These are phyloP conservation scores for Syngnathus rostellatus DNA, from an alignment of 2,797 vertebrate species.

Conservation along the genomic window DNA sequence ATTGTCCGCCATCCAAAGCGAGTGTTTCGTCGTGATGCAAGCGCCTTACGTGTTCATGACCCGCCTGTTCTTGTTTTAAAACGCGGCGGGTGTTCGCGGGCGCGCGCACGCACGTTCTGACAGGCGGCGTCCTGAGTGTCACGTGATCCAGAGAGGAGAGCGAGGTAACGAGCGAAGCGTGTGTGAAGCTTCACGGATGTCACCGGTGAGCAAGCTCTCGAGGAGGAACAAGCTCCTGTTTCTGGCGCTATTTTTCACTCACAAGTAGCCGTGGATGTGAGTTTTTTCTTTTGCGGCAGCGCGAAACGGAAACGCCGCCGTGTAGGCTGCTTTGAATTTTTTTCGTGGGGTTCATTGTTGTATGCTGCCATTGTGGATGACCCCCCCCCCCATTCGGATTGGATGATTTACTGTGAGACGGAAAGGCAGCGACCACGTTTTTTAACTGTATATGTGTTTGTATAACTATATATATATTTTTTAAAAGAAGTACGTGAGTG, in stretches of 20 bases:
- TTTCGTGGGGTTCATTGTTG: constrained; percentile 5
- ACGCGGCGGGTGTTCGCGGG: background rate
- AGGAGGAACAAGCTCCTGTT: constrained; percentile 8
- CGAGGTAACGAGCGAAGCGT: constrained; percentile 39
- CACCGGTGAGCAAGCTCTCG: constrained; percentile 18
- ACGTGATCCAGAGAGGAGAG: constrained; percentile 34
- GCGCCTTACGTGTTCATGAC: background rate
- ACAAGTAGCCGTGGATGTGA: constrained; percentile 20
- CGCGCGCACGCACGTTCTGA: constrained; percentile 18
- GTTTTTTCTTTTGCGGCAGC: constrained; percentile 8
- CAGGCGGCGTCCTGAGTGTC: constrained; percentile 43
- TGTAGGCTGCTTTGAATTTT: constrained; percentile 1
- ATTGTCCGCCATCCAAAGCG: background rate
- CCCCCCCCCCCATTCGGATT: background rate
- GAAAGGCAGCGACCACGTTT: background rate
- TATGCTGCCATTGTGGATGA: background rate
- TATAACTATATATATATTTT: too few relatives aligned
- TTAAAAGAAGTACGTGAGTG: constrained; percentile 2
- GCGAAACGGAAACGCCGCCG: constrained; percentile 18
- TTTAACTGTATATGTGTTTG: background rate
- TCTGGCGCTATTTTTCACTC: background rate
- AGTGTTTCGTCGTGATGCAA: constrained; percentile 5
- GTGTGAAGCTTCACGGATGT: constrained; percentile 46
- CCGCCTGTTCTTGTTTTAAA: background rate
- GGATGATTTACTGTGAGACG: constrained; percentile 1